Conservation (phyloP, 2,113 vertebrate genomes). For the Rafetus swinhoei region DNA sequence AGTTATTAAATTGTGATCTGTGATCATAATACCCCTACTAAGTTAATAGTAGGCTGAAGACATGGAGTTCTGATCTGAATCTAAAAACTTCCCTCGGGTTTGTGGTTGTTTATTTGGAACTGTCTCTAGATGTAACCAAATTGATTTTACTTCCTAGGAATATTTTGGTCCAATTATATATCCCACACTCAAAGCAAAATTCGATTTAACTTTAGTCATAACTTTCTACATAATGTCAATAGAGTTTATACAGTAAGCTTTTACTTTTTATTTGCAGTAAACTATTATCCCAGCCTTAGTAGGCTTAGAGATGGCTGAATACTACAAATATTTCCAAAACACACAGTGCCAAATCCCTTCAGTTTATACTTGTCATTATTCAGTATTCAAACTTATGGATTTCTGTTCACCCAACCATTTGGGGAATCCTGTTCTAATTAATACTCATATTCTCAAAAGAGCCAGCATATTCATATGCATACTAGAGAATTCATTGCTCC, state of each 20-base stretch:
- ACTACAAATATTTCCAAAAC: background rate
- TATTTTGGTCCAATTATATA: background rate
- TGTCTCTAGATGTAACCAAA: background rate
- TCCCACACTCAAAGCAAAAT: constrained; percentile 21
- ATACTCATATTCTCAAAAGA: background rate
- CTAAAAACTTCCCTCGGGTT: background rate
- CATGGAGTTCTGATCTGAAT: constrained; percentile 5
- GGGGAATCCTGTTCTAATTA: background rate
- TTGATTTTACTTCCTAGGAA: background rate
- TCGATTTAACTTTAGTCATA: constrained; percentile 45
- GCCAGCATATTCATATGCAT: background rate
- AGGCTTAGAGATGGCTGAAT: background rate
- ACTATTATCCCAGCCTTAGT: background rate
- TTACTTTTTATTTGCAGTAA: constrained; percentile 21
- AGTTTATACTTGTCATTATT: fast-evolving
- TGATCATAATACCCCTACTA: background rate
- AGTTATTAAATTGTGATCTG: background rate
- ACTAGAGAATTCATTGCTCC: too few species aligned
- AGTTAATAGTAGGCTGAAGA: constrained; percentile 38
- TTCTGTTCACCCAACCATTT: background rate
- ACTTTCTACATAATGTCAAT: background rate
- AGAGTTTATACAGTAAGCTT: background rate
- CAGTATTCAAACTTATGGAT: too few species aligned
- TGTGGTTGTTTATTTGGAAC: background rate
- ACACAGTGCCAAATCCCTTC: background rate